phyloP scores from a whole-genome alignment of 2,888 invertebrate genomes.

The Xestobium rufovillosum region DNA sequence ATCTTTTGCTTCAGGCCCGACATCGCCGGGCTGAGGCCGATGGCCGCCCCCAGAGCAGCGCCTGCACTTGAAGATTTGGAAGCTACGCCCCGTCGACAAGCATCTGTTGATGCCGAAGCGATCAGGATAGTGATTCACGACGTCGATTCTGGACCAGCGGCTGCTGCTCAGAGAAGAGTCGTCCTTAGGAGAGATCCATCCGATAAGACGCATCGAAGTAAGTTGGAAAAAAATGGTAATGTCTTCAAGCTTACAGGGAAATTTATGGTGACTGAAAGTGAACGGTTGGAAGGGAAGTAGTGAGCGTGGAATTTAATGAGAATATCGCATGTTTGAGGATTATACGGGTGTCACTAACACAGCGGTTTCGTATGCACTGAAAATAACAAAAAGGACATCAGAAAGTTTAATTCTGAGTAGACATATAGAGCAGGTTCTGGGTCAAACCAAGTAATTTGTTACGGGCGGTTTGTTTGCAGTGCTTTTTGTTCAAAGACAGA shows the following conservation, averaged over 20 bases:
- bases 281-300: too few species aligned
- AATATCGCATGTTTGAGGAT: conserved; percentile 9
- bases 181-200: conserved; percentile 68
- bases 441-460: too few species aligned
- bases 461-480: too few species aligned
- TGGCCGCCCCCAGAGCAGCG: conserved; percentile 49
- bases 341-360: conserved; percentile 12
- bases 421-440: too few species aligned
- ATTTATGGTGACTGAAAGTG: too few species aligned
- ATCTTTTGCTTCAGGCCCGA: conserved; percentile 55
- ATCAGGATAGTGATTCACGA: conserved; percentile 91
- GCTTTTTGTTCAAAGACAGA: too few species aligned
- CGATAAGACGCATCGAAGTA: conserved; percentile 81
- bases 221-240: too few species aligned
- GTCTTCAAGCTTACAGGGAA: too few species aligned
- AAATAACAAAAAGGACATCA: too few species aligned
- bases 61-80: conserved; percentile 59
- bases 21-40: conserved; percentile 49
- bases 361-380: too few species aligned
- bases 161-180: conserved; percentile 65
- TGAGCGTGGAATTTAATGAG: too few species aligned
- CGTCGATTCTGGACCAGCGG: conserved; percentile 66
- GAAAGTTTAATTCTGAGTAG: too few species aligned
- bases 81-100: conserved; percentile 63
- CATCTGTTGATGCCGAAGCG: conserved; percentile 84